Conservation (phyloP, 2,797 vertebrate genomes). For the Pogoniulus pusillus region DNA sequence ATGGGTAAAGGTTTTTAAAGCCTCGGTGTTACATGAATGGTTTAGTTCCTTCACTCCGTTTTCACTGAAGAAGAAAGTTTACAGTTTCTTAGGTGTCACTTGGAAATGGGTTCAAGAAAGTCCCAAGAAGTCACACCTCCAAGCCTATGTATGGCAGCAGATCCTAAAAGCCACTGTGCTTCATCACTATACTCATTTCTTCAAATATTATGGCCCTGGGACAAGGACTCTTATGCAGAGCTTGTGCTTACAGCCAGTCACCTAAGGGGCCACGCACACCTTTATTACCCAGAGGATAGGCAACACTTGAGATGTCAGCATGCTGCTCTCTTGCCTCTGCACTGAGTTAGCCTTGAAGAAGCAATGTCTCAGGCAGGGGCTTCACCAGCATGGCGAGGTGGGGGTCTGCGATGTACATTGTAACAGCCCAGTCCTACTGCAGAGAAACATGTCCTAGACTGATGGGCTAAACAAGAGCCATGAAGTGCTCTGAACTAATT, state of each 20-base stretch:
- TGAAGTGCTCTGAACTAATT: background rate
- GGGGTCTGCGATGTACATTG: background rate
- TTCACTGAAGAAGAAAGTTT: background rate
- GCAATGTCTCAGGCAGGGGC: accelerated
- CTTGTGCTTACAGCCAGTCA: background rate
- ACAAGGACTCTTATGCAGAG: accelerated
- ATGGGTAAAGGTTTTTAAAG: background rate
- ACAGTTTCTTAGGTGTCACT: background rate
- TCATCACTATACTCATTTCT: accelerated
- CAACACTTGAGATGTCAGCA: background rate
- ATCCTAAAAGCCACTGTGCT: background rate
- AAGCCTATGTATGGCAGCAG: accelerated
- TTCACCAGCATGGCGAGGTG: accelerated
- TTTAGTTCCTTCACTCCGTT: background rate
- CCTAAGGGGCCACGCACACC: accelerated
- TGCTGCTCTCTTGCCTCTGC: accelerated
- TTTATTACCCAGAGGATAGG: background rate
- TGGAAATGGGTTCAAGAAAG: background rate
- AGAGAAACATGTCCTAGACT: accelerated
- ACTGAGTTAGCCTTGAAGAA: background rate
- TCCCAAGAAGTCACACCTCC: background rate
- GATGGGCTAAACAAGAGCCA: background rate
- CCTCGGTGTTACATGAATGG: accelerated
- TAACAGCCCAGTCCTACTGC: no score
- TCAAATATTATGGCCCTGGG: accelerated